Base-by-base conservation (phyloP, 2,888 invertebrate genomes). In the Dynastes grantii region DNA sequence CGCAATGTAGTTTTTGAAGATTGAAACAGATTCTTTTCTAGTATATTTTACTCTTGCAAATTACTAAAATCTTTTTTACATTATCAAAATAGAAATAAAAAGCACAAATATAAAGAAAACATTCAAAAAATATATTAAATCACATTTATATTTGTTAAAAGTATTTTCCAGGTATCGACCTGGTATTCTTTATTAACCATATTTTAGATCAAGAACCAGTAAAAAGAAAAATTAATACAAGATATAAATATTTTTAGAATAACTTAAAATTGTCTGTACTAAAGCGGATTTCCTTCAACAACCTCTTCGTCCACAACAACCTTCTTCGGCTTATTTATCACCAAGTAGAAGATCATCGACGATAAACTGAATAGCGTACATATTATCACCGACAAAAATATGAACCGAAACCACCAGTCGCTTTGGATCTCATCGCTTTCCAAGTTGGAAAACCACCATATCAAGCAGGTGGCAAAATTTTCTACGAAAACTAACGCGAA, bases 351-450 rank as follows among this genome's bases (percentile, higher is more conserved):
- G 45, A 92, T 83, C 86, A 94, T 91, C 80, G 93, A 92, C 81
- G 90, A 87, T 71, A 92, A 88, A 83, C 93, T 93, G 40, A 93
- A 87, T 8, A 91, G 81, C 75, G 92, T 89, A 83, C 93, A 92
- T 22, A 90, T 89, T 11, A 93, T 88, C 73, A 94, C 92, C 55
- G 92, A 89, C 81, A 91, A 90, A 82, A 93, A 92, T 73, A 93
- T 90, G 84, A 92, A 95, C 49, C 89, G 88, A 85, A 91, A 93
- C 95, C 95, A 95, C 92, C 94, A 95, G 81, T 92, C 91, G 65
- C 85, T 86, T 29, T 84, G 84, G 37, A 84, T 80, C 8, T 78
- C 78, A 11, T 86, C 79, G 58, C 91, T 90, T 65, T 92, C 91
- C 85, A 93, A 90, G 76, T 91, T 90, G 73, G 87, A 89, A 75